A percentile compares a stretch with the other conserved stretches of the same genome.
phyloP scores from a whole-genome alignment of 2,888 invertebrate species.

The Tipula helvola region DNA sequence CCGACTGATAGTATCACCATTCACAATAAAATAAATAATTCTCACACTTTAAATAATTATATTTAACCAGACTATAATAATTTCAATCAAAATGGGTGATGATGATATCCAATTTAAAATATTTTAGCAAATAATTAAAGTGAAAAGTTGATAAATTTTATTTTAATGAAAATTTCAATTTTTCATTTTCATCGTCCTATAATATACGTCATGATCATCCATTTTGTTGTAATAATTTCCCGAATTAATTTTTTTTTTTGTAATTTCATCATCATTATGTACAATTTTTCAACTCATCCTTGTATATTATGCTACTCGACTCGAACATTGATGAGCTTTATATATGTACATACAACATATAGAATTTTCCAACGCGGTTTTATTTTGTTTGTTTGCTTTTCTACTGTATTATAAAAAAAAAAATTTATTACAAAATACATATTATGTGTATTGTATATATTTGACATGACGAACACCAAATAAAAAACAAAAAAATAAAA shows the following conservation, averaged over 20 bases:
- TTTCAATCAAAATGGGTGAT: neutral
- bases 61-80: neutral
- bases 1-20: too few relatives aligned
- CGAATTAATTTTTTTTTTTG: neutral
- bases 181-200: neutral
- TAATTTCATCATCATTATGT: neutral
- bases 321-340: neutral
- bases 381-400: neutral
- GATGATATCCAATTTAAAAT: neutral
- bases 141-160: neutral
- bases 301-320: neutral
- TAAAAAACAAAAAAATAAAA: neutral
- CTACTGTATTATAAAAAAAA: neutral
- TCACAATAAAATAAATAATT: too few relatives aligned
- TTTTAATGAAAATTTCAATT: neutral
- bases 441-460: neutral
- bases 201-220: neutral
- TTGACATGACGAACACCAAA: neutral
- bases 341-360: neutral
- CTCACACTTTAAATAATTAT: too few relatives aligned
- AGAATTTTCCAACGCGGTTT: neutral
- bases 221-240: neutral
- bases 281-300: neutral
- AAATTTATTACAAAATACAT: neutral
- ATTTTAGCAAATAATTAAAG: neutral